Base-by-base conservation (phyloP, 2,888 invertebrate species). In the Ornithoptera priamus region DNA sequence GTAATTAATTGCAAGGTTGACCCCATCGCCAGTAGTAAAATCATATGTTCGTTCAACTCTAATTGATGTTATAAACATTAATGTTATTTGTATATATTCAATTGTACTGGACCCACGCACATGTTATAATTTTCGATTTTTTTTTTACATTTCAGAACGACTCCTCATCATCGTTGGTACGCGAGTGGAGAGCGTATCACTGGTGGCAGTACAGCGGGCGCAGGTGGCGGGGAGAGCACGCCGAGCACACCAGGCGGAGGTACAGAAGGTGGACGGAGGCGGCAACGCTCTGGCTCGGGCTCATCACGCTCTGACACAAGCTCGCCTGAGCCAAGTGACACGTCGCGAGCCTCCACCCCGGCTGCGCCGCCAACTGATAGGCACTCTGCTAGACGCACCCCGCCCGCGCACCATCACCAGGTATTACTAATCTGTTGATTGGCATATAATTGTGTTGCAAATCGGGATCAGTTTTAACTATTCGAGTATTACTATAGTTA, bases 281-380 rank as follows among this genome's bases (percentile, higher is more conserved):
- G 94, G 86, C 86, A 94, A 85, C 80, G 90, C 85, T 84, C 94
- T 80, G 85, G 94, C 84, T 91, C 94, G 77, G 92, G 84, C 80
- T 93, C 89, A 68, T 92, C 92, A 74, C 87, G 90, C 75, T 90
- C 92, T 70, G 93, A 93, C 72, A 93, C 93, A 74, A 93, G 92
- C 79, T 94, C 95, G 73, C 93, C 94, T 70, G 94, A 93, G 77
- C 91, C 91, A 75, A 93, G 94, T 78, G 90, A 91, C 79, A 93
- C 93, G 67, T 93, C 94, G 74, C 89, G 94, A 74, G 94, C 94
- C 68, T 94, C 94, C 76, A 94, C 94, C 85, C 83, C 94, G 80
- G 83, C 93, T 83, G 77, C 93, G 89, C 84, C 89, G 85, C 75
- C 85, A 81, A 78, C 88, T 83, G 79, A 80, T 74, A 78, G 83